These are phyloP conservation scores for Dichetophora obliterata DNA, from an alignment of 2,888 invertebrate species.

Conservation along the genomic window DNA sequence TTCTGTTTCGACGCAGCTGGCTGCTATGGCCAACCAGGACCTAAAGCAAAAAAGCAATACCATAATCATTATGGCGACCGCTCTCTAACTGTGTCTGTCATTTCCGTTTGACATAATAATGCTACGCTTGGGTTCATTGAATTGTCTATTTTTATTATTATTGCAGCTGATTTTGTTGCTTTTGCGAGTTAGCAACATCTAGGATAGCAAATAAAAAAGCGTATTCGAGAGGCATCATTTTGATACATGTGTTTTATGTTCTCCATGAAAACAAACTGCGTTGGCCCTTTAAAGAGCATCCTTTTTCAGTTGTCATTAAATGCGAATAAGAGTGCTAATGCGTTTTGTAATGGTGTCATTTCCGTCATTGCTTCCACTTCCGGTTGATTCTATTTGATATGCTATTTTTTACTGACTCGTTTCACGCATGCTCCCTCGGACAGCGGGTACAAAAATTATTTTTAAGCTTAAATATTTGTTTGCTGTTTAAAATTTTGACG, in stretches of 20 bases:
- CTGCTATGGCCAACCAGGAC: not conserved
- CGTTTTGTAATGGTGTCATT: slow-evolving; percentile 50
- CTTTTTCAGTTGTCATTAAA: slow-evolving; percentile 51
- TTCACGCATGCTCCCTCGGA: not conserved
- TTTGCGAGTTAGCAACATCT: not conserved
- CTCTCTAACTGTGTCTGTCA: slow-evolving; percentile 10
- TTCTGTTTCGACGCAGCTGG: no score
- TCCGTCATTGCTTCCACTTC: slow-evolving; percentile 41
- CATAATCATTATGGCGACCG: slow-evolving; percentile 27
- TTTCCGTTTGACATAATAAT: slow-evolving; percentile 26
- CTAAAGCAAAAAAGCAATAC: not conserved
- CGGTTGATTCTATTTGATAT: no score
- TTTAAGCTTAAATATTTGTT: slow-evolving; percentile 25
- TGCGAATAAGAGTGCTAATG: slow-evolving; percentile 52
- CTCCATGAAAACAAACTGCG: not conserved
- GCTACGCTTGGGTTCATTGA: slow-evolving; percentile 11
- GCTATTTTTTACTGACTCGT: no score
- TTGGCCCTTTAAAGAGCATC: slow-evolving; percentile 12
- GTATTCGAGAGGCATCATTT: not conserved
- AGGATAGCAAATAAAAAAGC: not conserved
- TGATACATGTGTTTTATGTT: not conserved
- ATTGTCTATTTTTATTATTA: not conserved
- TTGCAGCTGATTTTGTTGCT: not conserved
- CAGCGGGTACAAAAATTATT: not conserved
- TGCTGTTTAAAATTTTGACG: slow-evolving; percentile 12